Conservation (phyloP, 2,113 vertebrate genomes). For the Mobula hypostoma region DNA sequence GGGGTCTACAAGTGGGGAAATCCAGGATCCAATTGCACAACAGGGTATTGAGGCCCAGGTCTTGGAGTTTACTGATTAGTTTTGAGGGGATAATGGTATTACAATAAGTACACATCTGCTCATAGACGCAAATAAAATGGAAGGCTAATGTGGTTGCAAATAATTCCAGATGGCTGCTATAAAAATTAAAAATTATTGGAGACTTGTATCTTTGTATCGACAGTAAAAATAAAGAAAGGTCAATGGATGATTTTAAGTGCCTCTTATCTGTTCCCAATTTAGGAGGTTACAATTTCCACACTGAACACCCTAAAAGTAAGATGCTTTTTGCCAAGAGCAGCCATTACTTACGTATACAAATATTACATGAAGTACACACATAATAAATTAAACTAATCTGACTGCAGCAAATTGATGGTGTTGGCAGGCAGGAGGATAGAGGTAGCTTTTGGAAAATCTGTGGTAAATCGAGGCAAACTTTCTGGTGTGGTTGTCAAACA, state of each 20-base stretch:
- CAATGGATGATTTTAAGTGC: neutral
- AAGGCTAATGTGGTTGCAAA: no score
- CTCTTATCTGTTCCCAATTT: neutral
- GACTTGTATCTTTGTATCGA: neutral
- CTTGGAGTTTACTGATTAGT: no score
- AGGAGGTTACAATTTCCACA: no score
- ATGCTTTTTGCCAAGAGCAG: neutral
- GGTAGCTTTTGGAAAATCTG: neutral
- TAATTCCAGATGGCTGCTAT: neutral
- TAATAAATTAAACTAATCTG: slow-evolving; percentile 5
- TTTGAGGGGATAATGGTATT: no score
- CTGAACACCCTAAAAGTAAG: neutral
- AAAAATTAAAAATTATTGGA: neutral
- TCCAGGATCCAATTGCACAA: no score
- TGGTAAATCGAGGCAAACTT: neutral
- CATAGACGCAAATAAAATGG: no score
- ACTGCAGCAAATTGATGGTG: neutral
- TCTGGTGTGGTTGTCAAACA: neutral
- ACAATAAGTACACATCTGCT: no score
- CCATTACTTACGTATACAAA: neutral
- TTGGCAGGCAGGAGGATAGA: no score
- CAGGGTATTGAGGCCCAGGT: no score
- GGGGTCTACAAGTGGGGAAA: no score
- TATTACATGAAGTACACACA: neutral
- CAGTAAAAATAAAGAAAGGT: neutral